A percentile compares a stretch with the other conserved stretches of the same genome.
Evolutionary conservation across 1,140 invertebrate genomes (phyloP).

Genomic region (Ceratitis capitata): DNA sequence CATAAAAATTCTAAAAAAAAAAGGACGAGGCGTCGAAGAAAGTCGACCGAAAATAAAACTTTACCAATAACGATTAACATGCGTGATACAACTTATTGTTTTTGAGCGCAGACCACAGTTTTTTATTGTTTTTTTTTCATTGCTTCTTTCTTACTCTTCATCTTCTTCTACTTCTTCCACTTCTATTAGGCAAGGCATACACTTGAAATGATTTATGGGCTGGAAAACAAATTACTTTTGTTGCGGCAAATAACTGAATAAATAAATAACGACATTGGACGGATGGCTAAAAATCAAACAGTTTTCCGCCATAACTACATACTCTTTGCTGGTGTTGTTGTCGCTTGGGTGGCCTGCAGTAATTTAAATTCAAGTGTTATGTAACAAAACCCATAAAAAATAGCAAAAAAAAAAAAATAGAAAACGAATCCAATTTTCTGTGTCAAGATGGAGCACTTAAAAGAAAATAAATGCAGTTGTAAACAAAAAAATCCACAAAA

Average conservation of each 20-base stretch:
- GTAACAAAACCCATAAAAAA: not conserved
- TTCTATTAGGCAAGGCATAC: not conserved
- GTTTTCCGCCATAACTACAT: not conserved
- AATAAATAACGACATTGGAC: slow-evolving; percentile 18
- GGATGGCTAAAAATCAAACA: not conserved
- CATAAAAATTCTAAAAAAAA: not conserved
- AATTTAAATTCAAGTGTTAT: slow-evolving; percentile 9
- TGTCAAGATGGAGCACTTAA: not conserved
- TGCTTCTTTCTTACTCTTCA: not conserved
- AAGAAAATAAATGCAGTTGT: not conserved
- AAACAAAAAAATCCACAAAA: not conserved
- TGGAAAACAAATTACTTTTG: slow-evolving; percentile 34
- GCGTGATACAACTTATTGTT: not conserved
- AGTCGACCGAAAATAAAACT: not conserved
- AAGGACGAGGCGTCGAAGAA: not conserved
- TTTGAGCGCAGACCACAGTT: too few relatives aligned
- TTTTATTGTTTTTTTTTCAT: not conserved
- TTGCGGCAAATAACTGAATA: slow-evolving; percentile 15
- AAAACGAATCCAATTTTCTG: not conserved
- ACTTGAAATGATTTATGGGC: slow-evolving; percentile 38
- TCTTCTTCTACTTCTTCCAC: not conserved
- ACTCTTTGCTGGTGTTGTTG: not conserved
- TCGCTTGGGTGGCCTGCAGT: not conserved
- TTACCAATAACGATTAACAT: slow-evolving; percentile 10
- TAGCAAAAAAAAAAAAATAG: not conserved